phyloP scores from a whole-genome alignment of 2,888 invertebrate genomes.

The Chrysolina haemoptera region DNA sequence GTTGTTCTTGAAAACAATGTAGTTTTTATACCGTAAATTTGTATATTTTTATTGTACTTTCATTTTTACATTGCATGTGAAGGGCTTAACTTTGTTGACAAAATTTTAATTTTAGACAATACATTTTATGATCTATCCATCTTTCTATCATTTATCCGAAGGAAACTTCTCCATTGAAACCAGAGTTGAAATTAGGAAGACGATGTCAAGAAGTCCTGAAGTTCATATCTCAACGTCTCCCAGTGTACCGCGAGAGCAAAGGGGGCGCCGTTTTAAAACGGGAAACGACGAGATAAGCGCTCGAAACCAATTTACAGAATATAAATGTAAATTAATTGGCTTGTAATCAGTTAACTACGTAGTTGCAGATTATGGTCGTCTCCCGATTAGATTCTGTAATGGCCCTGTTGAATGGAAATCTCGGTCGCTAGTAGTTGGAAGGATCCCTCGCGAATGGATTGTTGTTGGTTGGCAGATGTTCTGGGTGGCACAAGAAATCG shows the following conservation, averaged over 20 bases:
- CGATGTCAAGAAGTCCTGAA: not conserved
- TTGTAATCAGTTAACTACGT: slow-evolving; percentile 48
- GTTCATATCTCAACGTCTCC: not conserved
- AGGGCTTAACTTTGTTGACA: too few relatives aligned
- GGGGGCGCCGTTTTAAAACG: not conserved
- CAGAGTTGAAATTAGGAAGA: not conserved
- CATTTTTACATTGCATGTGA: too few relatives aligned
- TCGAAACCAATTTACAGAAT: slow-evolving; percentile 53
- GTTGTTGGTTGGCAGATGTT: not conserved
- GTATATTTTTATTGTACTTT: too few relatives aligned
- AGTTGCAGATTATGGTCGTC: slow-evolving; percentile 33
- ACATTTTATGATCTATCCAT: too few relatives aligned
- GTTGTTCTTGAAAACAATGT: too few relatives aligned
- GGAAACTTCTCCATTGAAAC: too few relatives aligned
- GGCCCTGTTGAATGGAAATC: slow-evolving; percentile 28
- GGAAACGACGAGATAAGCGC: slow-evolving; percentile 42
- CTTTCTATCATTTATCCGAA: too few relatives aligned
- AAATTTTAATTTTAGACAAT: too few relatives aligned
- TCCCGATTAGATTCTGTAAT: slow-evolving; percentile 31
- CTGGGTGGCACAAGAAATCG: not conserved
- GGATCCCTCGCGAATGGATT: not conserved
- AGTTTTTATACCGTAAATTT: too few relatives aligned
- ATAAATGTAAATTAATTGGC: slow-evolving; percentile 58
- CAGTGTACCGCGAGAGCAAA: not conserved
- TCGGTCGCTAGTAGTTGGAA: not conserved